Conservation (phyloP, 2,888 invertebrate genomes). For the Bellardia pandia region DNA sequence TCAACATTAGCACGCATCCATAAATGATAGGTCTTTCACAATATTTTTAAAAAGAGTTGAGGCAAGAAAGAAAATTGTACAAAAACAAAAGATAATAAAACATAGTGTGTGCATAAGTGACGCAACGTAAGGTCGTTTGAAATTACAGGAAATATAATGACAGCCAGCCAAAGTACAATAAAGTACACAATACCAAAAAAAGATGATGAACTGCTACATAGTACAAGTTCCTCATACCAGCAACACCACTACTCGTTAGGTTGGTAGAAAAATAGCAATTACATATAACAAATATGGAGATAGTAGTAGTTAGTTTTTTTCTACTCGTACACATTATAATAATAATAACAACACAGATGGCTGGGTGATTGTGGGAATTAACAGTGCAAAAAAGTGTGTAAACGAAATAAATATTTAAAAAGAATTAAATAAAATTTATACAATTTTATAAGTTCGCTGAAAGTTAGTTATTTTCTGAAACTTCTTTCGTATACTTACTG, state of each 20-base stretch:
- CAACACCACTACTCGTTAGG: not conserved
- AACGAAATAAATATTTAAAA: not conserved
- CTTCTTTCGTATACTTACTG: constrained; percentile 3
- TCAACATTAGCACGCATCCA: constrained; percentile 32
- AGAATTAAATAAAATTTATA: not conserved
- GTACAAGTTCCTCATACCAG: not conserved
- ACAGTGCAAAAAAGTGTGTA: constrained; percentile 31
- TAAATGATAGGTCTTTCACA: not conserved
- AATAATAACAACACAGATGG: constrained; percentile 36
- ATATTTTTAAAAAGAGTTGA: constrained; percentile 29
- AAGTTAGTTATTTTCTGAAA: not conserved
- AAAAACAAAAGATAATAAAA: not conserved
- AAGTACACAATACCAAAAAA: constrained; percentile 42
- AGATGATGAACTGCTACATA: constrained; percentile 30
- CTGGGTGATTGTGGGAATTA: constrained; percentile 43
- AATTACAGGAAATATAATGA: constrained; percentile 70
- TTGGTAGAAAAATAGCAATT: constrained; percentile 26
- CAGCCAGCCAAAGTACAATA: constrained; percentile 29
- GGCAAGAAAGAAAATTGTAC: constrained; percentile 22
- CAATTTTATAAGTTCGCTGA: no score
- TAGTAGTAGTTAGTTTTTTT: not conserved
- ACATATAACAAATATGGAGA: constrained; percentile 45
- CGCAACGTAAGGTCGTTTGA: constrained; percentile 69
- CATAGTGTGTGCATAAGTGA: constrained; percentile 42
- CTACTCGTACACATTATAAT: constrained; percentile 2